A percentile compares a stretch with the other conserved stretches of the same genome.
Evolutionary conservation across 2,797 vertebrate genomes (phyloP).

Genomic region (Danio albolineatus): DNA sequence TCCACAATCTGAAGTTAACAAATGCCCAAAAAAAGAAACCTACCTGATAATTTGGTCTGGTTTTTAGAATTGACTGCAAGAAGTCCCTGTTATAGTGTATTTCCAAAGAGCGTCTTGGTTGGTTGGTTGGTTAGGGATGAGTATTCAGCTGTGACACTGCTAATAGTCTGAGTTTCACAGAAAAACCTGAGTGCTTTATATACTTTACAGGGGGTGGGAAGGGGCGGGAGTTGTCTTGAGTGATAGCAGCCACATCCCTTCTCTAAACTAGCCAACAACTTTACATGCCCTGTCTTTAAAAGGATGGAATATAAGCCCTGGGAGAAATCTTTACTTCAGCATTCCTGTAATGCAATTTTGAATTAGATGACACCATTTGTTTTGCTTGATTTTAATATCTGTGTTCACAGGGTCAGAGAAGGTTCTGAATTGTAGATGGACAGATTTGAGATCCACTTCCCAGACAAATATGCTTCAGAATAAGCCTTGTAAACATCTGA

Average conservation of each 20-base stretch:
- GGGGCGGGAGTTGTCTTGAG: constrained; percentile 77
- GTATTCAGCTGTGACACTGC: constrained; percentile 64
- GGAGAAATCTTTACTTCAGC: constrained; percentile 41
- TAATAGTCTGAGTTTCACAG: constrained; percentile 67
- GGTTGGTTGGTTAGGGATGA: constrained; percentile 36
- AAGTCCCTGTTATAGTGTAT: constrained; percentile 42
- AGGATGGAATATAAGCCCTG: constrained; percentile 48
- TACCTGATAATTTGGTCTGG: constrained; percentile 51
- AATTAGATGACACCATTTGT: constrained; percentile 50
- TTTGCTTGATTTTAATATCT: constrained; percentile 44
- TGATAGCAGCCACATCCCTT: constrained; percentile 76
- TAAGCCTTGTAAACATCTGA: constrained; percentile 45
- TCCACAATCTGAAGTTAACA: constrained; percentile 19
- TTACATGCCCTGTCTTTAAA: constrained; percentile 56
- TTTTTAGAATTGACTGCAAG: constrained; percentile 6
- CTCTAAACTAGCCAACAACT: constrained; percentile 62
- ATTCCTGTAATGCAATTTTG: constrained; percentile 41
- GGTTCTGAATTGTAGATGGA: constrained; percentile 6
- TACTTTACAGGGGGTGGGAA: constrained; percentile 67
- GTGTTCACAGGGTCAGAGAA: constrained; percentile 6
- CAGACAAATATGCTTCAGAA: constrained; percentile 31
- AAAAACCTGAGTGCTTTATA: constrained; percentile 66
- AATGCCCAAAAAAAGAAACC: constrained; percentile 34
- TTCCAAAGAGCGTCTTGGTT: constrained; percentile 45
- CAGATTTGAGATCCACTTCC: constrained; percentile 38